Percentiles rank a stretch among this genome's conserved stretches.
These are phyloP conservation scores for Microvelia longipes DNA, from an alignment of 1,140 invertebrate species.

Conservation along the genomic window DNA sequence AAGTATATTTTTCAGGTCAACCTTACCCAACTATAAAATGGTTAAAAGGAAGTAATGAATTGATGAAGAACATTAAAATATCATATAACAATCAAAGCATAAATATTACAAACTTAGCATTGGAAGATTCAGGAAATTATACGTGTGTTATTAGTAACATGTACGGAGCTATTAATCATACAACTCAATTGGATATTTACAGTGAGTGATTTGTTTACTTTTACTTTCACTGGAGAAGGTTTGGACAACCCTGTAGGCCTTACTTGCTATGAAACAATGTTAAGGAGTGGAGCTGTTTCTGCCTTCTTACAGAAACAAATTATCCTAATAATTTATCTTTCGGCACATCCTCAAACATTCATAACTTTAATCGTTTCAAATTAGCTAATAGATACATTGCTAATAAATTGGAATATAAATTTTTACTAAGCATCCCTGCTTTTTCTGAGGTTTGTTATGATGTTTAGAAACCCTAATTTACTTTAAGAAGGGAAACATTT, in stretches of 20 bases:
- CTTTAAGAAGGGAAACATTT: too few relatives aligned
- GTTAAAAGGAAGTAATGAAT: too few relatives aligned
- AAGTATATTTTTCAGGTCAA: background rate
- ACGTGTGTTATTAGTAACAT: conserved; percentile 7
- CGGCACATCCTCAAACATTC: background rate
- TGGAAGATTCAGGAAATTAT: conserved; percentile 4
- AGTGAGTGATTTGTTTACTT: conserved; percentile 9
- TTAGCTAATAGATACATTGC: background rate
- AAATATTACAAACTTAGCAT: background rate
- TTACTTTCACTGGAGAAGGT: background rate
- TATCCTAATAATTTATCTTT: background rate
- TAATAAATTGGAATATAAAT: too few relatives aligned
- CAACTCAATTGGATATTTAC: conserved; percentile 12
- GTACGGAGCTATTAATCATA: conserved; percentile 6
- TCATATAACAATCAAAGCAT: background rate
- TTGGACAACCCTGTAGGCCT: background rate
- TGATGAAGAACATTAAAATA: background rate
- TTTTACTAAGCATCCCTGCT: too few relatives aligned
- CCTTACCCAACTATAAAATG: background rate
- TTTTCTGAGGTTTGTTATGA: too few relatives aligned
- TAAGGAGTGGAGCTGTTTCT: background rate
- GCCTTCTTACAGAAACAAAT: background rate
- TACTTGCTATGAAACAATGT: background rate
- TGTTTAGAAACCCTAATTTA: too few relatives aligned
- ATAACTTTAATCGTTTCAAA: background rate